Evolutionary conservation across 1,140 invertebrate genomes (phyloP), one percentile per base, ranked within the genome.

Genomic region (Stratiolaelaps scimitus): DNA sequence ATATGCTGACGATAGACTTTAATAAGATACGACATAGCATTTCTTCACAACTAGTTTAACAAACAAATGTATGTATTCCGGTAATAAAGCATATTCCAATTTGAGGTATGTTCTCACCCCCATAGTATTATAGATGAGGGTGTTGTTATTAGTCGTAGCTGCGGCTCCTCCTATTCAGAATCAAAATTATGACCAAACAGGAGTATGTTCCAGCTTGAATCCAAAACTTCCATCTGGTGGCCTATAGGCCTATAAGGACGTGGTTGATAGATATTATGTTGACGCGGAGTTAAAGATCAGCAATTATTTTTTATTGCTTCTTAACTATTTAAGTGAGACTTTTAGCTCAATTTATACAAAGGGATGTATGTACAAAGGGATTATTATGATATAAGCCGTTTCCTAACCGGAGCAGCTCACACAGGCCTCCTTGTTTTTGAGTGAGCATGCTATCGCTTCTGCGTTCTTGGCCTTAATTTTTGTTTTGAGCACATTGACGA

Each of bases 401-500:
- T 15, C 66, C 44, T 71, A 76, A 56, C 69, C 73, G 66, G 77
- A 75, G 69, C 81, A 83, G 80, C 81, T 82, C 43, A 90, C 73
- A 74, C 92, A 96, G n/a, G 84, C 87, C 67, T 93, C 92, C 72
- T 86, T 88, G 75, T 96, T 95, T 72, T 87, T 80, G 7, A 92
- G 78, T 0, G 90, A 92, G 73, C 92, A 96, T 40, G 84, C 82
- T 74, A 92, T 83, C 23, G 84, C 82, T 2, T 86, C 86, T 80
- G 83, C 81, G 72, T 83, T 81, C 48, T 83, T 76, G 53, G 85
- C 82, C 20, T 72, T 72, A 7, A 88, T 74, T 74, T 86, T 89
- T 0, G 81, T 80, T 74, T 97, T 97, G 77, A 1, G 94, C 92
- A 79, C 92, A 97, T 73, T 92, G 87, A 69, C 89, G 91, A 23